Evolutionary conservation across 2,888 invertebrate genomes (phyloP).

Genomic region (Erebia epiphron): DNA sequence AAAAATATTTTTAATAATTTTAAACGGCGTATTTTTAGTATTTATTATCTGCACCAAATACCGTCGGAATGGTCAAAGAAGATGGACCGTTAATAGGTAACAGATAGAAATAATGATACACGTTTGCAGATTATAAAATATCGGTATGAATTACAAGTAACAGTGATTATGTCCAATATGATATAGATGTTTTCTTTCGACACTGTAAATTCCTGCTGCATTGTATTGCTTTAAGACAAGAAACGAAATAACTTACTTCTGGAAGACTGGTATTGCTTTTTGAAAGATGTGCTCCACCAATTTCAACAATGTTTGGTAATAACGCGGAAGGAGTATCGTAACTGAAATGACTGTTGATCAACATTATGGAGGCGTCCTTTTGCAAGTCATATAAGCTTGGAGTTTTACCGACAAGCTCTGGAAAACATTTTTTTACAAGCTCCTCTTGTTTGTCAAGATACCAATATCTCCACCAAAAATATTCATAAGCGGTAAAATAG

Average conservation of each 20-base stretch:
- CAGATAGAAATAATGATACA: too few species aligned
- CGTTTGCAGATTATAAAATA: too few species aligned
- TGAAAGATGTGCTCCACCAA: constrained; percentile 80
- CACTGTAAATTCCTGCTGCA: background rate
- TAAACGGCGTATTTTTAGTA: too few species aligned
- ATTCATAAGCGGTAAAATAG: constrained; percentile 65
- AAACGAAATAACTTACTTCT: constrained; percentile 43
- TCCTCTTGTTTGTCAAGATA: constrained; percentile 63
- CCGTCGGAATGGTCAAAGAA: too few species aligned
- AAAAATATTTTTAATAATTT: too few species aligned
- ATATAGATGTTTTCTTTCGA: too few species aligned
- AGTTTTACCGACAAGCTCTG: constrained; percentile 55
- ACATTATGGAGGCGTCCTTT: constrained; percentile 63
- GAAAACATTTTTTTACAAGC: constrained; percentile 62
- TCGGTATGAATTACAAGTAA: too few species aligned
- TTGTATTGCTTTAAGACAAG: background rate
- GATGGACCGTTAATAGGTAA: too few species aligned
- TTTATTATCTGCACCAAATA: background rate
- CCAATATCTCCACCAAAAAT: constrained; percentile 64
- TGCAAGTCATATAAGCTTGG: constrained; percentile 67
- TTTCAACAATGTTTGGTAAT: constrained; percentile 80
- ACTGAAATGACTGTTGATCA: constrained; percentile 78
- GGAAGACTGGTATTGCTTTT: constrained; percentile 56
- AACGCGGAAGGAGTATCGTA: constrained; percentile 70
- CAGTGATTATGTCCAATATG: too few species aligned